Conservation (phyloP, 2,888 invertebrate species). For the Balanococcus diminutus region DNA sequence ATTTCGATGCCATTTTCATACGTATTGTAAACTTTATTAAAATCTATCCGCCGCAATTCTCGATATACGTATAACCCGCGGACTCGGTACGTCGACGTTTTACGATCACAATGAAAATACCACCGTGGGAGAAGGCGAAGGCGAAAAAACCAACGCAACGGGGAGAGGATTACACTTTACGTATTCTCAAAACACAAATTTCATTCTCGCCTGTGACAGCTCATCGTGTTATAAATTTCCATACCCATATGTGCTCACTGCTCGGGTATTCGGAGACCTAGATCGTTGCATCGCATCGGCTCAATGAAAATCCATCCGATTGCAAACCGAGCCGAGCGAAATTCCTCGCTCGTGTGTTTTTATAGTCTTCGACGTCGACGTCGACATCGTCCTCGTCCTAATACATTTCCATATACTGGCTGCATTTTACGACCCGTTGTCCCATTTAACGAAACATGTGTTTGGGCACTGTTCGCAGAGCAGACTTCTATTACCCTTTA, state of each 20-base stretch:
- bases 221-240: not conserved
- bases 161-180: not conserved
- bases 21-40: conserved; percentile 36
- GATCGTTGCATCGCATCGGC: not conserved
- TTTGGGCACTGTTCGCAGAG: not conserved
- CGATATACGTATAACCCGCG: not conserved
- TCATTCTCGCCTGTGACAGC: not conserved
- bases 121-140: not conserved
- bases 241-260: not conserved
- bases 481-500: conserved; percentile 16
- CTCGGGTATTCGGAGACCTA: not conserved
- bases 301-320: not conserved
- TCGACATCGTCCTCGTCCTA: not conserved
- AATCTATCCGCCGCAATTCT: not conserved
- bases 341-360: not conserved
- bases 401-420: conserved; percentile 26
- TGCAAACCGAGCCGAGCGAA: not conserved
- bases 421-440: conserved; percentile 35
- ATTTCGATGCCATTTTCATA: conserved; percentile 5
- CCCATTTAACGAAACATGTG: conserved; percentile 39
- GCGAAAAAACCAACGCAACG: not conserved
- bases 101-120: conserved; percentile 19
- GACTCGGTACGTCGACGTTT: not conserved
- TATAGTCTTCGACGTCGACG: conserved; percentile 17
- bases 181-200: not conserved